Percentiles rank a stretch among this genome's conserved stretches.
These are phyloP conservation scores for Tetrapedia diversipes DNA, from an alignment of 2,888 invertebrate species.

Conservation along the genomic window DNA sequence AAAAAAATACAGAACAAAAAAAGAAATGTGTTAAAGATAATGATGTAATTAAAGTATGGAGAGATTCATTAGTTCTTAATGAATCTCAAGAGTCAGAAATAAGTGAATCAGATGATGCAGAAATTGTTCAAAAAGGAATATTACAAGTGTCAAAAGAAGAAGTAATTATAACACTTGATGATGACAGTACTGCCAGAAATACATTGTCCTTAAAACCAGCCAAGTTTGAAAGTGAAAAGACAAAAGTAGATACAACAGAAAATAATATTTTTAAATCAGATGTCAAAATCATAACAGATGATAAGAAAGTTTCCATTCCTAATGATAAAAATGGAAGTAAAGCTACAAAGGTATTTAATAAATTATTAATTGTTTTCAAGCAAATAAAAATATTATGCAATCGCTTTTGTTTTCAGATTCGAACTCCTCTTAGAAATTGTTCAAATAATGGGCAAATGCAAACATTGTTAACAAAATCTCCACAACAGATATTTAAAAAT, in stretches of 20 bases:
- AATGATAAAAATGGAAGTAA: slow-evolving; percentile 63
- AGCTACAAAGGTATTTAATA: slow-evolving; percentile 57
- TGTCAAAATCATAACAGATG: slow-evolving; percentile 60
- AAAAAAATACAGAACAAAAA: neutral
- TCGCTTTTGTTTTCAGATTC: slow-evolving; percentile 66
- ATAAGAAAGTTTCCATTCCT: slow-evolving; percentile 57
- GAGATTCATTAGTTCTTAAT: slow-evolving; percentile 66
- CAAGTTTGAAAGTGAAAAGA: slow-evolving; percentile 43
- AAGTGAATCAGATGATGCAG: slow-evolving; percentile 27
- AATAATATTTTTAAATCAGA: slow-evolving; percentile 54
- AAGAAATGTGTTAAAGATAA: slow-evolving; percentile 21
- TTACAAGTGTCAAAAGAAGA: slow-evolving; percentile 57
- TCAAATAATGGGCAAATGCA: slow-evolving; percentile 73
- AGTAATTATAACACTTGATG: slow-evolving; percentile 74
- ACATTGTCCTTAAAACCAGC: slow-evolving; percentile 26
- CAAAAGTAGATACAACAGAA: slow-evolving; percentile 50
- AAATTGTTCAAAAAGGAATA: slow-evolving; percentile 23
- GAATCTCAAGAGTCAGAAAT: slow-evolving; percentile 29
- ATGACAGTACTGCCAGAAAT: slow-evolving; percentile 54
- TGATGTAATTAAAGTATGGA: slow-evolving; percentile 75
- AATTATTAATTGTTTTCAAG: neutral
- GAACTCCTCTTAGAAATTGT: slow-evolving; percentile 77
- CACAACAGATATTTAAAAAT: slow-evolving; percentile 68
- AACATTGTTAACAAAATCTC: slow-evolving; percentile 63
- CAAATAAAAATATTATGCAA: slow-evolving; percentile 11